Conservation (phyloP, 2,797 vertebrate genomes). For the Telmatherina bonti region DNA sequence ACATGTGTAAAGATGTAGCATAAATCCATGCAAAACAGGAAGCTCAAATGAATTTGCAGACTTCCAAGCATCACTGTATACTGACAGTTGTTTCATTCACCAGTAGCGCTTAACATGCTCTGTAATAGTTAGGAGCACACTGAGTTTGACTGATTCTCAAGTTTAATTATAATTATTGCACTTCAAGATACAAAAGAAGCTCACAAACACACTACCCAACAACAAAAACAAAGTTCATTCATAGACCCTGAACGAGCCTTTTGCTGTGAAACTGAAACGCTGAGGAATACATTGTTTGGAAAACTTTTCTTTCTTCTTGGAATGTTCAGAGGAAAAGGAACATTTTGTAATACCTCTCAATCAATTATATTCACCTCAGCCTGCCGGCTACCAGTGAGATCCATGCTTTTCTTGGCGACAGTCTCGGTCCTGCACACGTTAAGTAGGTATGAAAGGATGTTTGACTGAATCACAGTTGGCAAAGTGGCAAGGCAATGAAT, state of each 20-base stretch:
- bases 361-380: conserved; percentile 42
- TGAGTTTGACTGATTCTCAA: conserved; percentile 66
- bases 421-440: conserved; percentile 49
- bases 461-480: conserved; percentile 64
- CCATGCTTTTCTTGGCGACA: conserved; percentile 64
- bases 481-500: conserved; percentile 48
- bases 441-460: conserved; percentile 62
- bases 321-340: conserved; percentile 42
- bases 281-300: conserved; percentile 20
- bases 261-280: conserved; percentile 36
- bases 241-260: conserved; percentile 49
- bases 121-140: conserved; percentile 56
- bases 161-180: conserved; percentile 82
- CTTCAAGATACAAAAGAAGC: conserved; percentile 69
- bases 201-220: conserved; percentile 43
- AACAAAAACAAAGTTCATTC: conserved; percentile 53
- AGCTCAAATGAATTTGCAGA: background rate
- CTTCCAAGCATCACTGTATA: conserved; percentile 3
- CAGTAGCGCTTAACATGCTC: conserved; percentile 44
- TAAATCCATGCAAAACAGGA: background rate
- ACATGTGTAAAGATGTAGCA: background rate
- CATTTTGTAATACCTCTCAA: conserved; percentile 45
- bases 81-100: conserved; percentile 48
- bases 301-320: conserved; percentile 17
- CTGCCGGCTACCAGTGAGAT: conserved; percentile 43